Conservation (phyloP, 2,113 vertebrate genomes). For the Oplegnathus fasciatus region DNA sequence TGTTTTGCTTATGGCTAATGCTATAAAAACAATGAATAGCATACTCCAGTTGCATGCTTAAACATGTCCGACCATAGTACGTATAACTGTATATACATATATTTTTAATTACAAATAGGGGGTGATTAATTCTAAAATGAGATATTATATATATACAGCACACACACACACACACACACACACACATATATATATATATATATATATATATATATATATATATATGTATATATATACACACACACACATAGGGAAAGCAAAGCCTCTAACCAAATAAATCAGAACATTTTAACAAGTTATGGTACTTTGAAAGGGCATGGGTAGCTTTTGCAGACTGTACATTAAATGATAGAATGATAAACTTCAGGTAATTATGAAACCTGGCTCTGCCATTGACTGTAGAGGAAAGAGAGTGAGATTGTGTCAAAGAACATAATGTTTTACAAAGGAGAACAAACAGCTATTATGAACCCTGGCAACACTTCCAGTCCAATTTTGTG, state of each 20-base stretch:
- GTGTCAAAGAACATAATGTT: slow-evolving; percentile 32
- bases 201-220: too few relatives aligned
- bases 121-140: not conserved
- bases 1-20: slow-evolving; percentile 36
- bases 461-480: not conserved
- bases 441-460: not conserved
- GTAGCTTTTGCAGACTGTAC: not conserved
- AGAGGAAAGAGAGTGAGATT: not conserved
- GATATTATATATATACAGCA: too few relatives aligned
- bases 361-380: slow-evolving; percentile 7
- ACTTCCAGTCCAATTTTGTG: not conserved
- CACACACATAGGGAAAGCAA: not conserved
- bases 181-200: too few relatives aligned
- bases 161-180: too few relatives aligned
- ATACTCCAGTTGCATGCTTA: slow-evolving; percentile 13
- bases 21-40: slow-evolving; percentile 17
- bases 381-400: not conserved
- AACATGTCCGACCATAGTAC: not conserved
- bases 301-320: not conserved
- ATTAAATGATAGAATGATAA: not conserved
- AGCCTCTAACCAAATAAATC: slow-evolving; percentile 6
- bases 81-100: not conserved
- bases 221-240: too few relatives aligned
- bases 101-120: slow-evolving; percentile 15
- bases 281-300: not conserved